phyloP scores from a whole-genome alignment of 2,888 invertebrate genomes.

The Odontomyia ornata region DNA sequence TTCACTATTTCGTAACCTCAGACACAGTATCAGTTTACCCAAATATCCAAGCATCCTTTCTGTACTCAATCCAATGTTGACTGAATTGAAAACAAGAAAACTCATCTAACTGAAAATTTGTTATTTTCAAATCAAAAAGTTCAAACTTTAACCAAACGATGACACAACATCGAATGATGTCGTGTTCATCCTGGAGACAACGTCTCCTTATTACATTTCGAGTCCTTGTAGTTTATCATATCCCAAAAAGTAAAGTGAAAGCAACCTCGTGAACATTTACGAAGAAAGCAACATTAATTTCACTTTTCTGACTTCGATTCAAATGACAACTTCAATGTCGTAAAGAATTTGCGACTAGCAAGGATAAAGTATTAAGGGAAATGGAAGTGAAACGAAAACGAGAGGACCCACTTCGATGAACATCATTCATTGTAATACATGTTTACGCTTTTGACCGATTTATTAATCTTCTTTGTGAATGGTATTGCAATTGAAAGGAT shows the following conservation, averaged over 20 bases:
- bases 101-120: slow-evolving; percentile 14
- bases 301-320: neutral
- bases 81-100: neutral
- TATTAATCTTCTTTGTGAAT: neutral
- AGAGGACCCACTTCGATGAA: neutral
- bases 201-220: neutral
- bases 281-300: neutral
- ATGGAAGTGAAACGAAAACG: neutral
- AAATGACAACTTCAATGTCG: neutral
- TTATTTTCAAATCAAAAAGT: slow-evolving; percentile 3
- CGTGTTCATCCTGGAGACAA: neutral
- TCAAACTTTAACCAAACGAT: neutral
- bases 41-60: neutral
- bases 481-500: neutral
- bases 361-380: neutral
- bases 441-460: neutral
- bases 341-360: neutral
- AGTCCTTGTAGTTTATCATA: neutral
- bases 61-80: no score
- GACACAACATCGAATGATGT: neutral
- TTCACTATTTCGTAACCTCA: neutral
- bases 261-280: neutral
- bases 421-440: neutral
- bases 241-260: neutral
- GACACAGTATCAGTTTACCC: neutral